phyloP scores from a whole-genome alignment of 2,113 vertebrate species.

The Naja naja region DNA sequence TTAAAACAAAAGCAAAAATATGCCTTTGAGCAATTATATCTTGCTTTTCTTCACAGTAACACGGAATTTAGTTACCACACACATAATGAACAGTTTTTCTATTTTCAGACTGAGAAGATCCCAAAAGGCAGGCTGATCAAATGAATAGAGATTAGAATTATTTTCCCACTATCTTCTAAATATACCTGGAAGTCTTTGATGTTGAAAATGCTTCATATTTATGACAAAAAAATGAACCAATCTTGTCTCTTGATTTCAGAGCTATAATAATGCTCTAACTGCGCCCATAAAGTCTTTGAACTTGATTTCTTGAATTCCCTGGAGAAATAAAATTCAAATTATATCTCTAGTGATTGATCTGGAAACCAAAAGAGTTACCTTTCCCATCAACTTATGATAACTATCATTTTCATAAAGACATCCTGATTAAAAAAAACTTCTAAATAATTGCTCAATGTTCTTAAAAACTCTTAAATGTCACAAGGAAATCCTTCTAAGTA shows the following conservation, averaged over 20 bases:
- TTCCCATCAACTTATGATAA: background rate
- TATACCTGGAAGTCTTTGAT: background rate
- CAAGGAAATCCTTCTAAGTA: background rate
- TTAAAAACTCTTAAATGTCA: background rate
- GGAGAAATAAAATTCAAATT: background rate
- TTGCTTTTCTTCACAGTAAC: too few species aligned
- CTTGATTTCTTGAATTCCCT: background rate
- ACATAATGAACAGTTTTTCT: too few species aligned
- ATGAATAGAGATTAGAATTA: background rate
- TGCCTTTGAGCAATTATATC: too few species aligned
- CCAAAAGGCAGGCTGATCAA: background rate
- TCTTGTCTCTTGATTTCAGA: background rate
- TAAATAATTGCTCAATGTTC: background rate
- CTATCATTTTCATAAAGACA: background rate
- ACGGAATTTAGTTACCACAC: too few species aligned
- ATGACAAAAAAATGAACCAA: too few species aligned
- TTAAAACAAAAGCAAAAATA: too few species aligned
- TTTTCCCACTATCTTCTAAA: background rate
- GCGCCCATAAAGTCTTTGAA: background rate
- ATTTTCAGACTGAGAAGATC: background rate
- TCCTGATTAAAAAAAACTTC: background rate
- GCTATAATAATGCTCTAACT: background rate
- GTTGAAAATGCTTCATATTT: background rate
- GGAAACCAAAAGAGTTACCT: background rate
- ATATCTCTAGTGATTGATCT: background rate